Evolutionary conservation across 2,113 vertebrate genomes (phyloP).

Genomic region (Cottus gobio): DNA sequence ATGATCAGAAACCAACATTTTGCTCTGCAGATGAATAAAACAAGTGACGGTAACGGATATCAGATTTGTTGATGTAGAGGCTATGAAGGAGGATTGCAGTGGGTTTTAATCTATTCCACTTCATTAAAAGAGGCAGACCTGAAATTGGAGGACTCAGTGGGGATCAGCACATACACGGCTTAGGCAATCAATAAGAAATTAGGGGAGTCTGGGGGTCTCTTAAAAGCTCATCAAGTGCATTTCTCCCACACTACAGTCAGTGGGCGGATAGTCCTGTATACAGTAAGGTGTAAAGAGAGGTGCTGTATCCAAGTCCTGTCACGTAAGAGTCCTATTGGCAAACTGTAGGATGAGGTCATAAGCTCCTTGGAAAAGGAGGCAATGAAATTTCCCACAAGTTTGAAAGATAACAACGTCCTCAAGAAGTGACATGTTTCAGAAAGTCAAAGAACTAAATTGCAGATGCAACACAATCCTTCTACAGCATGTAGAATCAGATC

Average conservation of each 20-base stretch:
- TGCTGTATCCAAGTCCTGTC: neutral
- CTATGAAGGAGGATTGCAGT: neutral
- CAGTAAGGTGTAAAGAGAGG: neutral
- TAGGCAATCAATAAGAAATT: neutral
- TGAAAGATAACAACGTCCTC: neutral
- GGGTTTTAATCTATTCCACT: neutral
- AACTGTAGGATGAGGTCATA: neutral
- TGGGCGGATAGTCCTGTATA: neutral
- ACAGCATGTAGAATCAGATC: neutral
- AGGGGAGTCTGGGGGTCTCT: neutral
- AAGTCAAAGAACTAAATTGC: neutral
- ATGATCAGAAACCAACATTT: neutral
- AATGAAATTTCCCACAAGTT: neutral
- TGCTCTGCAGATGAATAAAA: neutral
- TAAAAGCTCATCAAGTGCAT: neutral
- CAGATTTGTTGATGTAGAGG: neutral
- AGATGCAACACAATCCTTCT: neutral
- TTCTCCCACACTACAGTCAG: neutral
- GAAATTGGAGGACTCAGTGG: neutral
- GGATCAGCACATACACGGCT: neutral
- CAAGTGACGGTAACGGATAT: neutral
- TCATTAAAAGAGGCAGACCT: neutral
- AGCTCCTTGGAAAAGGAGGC: neutral
- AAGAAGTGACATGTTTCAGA: neutral
- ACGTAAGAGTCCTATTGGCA: neutral